Evolutionary conservation across 2,797 vertebrate species (phyloP), one percentile per base, ranked within the genome.

Genomic region (Craterocephalus amniculus): DNA sequence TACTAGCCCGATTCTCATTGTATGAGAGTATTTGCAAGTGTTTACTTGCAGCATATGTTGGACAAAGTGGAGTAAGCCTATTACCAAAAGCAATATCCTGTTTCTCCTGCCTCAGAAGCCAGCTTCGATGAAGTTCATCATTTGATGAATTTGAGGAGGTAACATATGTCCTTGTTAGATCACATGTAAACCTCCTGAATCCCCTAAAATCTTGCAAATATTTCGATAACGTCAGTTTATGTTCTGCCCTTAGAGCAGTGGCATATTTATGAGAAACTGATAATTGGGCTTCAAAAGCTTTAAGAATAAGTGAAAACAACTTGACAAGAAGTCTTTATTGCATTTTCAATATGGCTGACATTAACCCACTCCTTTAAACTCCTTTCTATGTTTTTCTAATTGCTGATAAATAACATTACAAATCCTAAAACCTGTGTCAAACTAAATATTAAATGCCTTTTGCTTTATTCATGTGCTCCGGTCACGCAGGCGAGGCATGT

Each of bases 391-490:
- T 18, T 29, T 49, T 26, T 48, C 36, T 27, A 55, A 43, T 27
- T 22, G 8, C 78, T 57, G 67, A 60, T 24, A 8, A 61, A 75
- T 43, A 27, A 35, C 34, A 76, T 4, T 24, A 62, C 43, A 62
- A 56, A 35, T 77, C 35, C 52, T 36, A 68, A 79, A 78, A 81
- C 52, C 43, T 9, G 16, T 62, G 67, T 71, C 72, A 78, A 58
- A 78, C 20, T 80, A 80, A 79, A 87, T 89, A 81, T 86, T 81
- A 81, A 85, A 86, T 63, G 35, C 32, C 63, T 70, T 1, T 58
- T 87, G 75, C 70, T 85, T 91, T 87, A 90, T 87, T 84, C 66
- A 90, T 89, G 76, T 20, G 58, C 49, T 72, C 51, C 68, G 80
- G 75, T 87, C 85, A 91, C 62, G 65, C 71, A 71, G 78, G 16